A percentile compares a stretch with the other conserved stretches of the same genome.
Conservation (phyloP, 1,140 invertebrate genomes). For the Ceratosolen fusciceps region DNA sequence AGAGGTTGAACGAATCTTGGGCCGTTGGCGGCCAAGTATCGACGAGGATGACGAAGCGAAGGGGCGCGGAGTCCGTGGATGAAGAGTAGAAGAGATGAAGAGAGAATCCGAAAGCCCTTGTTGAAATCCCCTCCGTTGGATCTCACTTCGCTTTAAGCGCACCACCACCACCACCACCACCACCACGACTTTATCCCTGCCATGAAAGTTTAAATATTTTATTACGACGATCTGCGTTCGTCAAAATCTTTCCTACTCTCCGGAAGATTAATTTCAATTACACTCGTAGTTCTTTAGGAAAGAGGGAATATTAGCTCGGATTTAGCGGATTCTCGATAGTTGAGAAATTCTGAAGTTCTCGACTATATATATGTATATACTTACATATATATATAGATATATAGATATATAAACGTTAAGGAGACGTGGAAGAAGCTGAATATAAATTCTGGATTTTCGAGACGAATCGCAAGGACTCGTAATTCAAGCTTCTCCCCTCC, state of each 20-base stretch:
- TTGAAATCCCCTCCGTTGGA: neutral
- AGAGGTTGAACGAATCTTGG: neutral
- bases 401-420: neutral
- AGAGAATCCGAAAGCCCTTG: slow-evolving; percentile 18
- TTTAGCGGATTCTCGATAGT: slow-evolving; percentile 23
- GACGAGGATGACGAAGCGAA: neutral
- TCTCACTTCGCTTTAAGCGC: neutral
- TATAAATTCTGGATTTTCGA: slow-evolving; percentile 21
- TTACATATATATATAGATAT: too few species aligned
- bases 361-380: too few species aligned
- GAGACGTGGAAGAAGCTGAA: neutral
- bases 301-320: slow-evolving; percentile 26
- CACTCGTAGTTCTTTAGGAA: slow-evolving; percentile 10
- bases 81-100: neutral
- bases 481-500: too few species aligned
- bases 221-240: slow-evolving; percentile 24
- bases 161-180: too few species aligned
- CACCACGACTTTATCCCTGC: too few species aligned
- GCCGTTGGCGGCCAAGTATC: neutral
- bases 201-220: slow-evolving; percentile 20
- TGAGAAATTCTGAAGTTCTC: slow-evolving; percentile 16
- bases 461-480: too few species aligned
- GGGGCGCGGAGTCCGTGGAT: too few species aligned
- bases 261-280: slow-evolving; percentile 42
- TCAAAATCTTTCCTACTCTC: slow-evolving; percentile 13